phyloP scores from a whole-genome alignment of 2,113 vertebrate genomes.

The Herpetotheres cachinnans region DNA sequence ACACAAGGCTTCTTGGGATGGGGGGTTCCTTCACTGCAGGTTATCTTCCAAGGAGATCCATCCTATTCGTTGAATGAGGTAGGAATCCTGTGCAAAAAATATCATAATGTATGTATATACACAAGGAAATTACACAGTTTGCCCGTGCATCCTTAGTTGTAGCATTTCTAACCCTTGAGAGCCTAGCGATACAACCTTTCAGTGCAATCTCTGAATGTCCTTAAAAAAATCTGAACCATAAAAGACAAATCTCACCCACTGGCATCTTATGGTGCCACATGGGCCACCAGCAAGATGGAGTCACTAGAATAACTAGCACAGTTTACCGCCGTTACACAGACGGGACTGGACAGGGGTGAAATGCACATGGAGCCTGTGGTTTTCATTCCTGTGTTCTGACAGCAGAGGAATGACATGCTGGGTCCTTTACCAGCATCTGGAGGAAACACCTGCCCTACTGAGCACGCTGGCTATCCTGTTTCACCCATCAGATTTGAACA shows the following conservation, averaged over 20 bases:
- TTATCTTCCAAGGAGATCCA: neutral
- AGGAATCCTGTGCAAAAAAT: neutral
- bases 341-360: neutral
- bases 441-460: neutral
- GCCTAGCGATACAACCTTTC: neutral
- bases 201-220: neutral
- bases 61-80: neutral
- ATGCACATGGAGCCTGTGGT: neutral
- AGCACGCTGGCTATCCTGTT: neutral
- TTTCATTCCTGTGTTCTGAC: neutral
- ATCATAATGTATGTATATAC: neutral
- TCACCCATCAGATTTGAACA: neutral
- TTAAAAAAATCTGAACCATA: neutral
- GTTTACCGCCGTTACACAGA: neutral
- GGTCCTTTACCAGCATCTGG: neutral
- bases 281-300: neutral
- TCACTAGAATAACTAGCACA: neutral
- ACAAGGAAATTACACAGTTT: neutral
- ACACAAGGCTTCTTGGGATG: neutral
- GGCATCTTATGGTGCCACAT: neutral
- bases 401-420: neutral
- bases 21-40: neutral
- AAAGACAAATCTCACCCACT: neutral
- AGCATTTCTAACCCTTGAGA: neutral
- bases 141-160: neutral